A percentile compares a stretch with the other conserved stretches of the same genome.
These are phyloP conservation scores for Nomada fabriciana DNA, from an alignment of 2,888 invertebrate species.

Conservation along the genomic window DNA sequence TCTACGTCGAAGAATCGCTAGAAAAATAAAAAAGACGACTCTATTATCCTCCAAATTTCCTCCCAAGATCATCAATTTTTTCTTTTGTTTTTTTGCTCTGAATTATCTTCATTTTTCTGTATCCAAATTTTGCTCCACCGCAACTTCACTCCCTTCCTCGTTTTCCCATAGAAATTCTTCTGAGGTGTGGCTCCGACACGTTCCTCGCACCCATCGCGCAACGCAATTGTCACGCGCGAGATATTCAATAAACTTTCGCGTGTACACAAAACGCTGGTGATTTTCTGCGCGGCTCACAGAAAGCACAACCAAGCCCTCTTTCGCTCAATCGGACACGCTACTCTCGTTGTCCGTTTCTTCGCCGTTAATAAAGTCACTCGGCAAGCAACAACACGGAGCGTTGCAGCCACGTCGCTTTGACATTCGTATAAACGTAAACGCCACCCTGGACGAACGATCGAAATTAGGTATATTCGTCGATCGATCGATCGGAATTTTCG, in stretches of 20 bases:
- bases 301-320: not conserved
- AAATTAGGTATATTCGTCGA: not conserved
- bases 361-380: slow-evolving; percentile 22
- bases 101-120: not conserved
- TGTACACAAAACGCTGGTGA: not conserved
- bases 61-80: not conserved
- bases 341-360: slow-evolving; percentile 32
- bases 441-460: not conserved
- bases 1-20: slow-evolving; percentile 58
- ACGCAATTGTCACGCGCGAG: not conserved
- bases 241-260: not conserved
- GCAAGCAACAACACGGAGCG: slow-evolving; percentile 41
- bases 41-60: slow-evolving; percentile 25
- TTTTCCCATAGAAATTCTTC: slow-evolving; percentile 8
- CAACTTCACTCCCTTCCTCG: not conserved
- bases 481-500: no score
- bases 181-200: slow-evolving; percentile 23
- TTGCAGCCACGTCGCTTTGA: slow-evolving; percentile 75
- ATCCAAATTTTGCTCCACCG: not conserved
- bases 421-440: slow-evolving; percentile 52
- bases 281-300: not conserved
- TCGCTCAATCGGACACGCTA: slow-evolving; percentile 23
- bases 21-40: slow-evolving; percentile 58
- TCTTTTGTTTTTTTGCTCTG: slow-evolving; percentile 6
- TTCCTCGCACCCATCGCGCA: slow-evolving; percentile 22